phyloP scores from a whole-genome alignment of 2,797 vertebrate genomes.

The Sebastes steindachneri region DNA sequence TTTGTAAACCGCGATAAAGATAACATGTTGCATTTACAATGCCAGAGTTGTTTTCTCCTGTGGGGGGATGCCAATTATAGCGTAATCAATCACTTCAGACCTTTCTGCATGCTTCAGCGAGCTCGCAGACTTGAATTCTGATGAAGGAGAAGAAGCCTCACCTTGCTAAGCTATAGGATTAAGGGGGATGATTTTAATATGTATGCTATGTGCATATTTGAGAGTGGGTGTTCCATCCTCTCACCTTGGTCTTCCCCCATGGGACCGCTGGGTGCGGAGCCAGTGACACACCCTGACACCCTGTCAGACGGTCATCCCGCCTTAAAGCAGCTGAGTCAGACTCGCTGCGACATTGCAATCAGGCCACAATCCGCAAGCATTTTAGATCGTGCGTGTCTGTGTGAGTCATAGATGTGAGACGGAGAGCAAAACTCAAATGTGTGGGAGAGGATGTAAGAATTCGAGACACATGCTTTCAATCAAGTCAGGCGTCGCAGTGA shows the following conservation, averaged over 20 bases:
- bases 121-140: constrained; percentile 14
- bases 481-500: background rate
- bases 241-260: constrained; percentile 73
- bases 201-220: constrained; percentile 39
- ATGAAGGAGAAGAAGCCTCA: constrained; percentile 10
- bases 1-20: constrained; percentile 11
- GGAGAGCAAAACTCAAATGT: background rate
- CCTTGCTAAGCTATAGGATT: constrained; percentile 21
- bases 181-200: constrained; percentile 24
- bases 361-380: constrained; percentile 24
- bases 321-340: constrained; percentile 74
- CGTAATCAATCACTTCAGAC: constrained; percentile 27
- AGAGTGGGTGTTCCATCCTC: constrained; percentile 44
- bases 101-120: background rate
- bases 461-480: background rate
- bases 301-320: constrained; percentile 36
- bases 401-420: constrained; percentile 16
- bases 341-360: constrained; percentile 38
- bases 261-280: constrained; percentile 54
- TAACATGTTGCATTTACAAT: background rate
- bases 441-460: background rate
- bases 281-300: constrained; percentile 60
- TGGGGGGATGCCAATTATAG: constrained; percentile 10
- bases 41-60: background rate
- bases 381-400: background rate